Evolutionary conservation across 2,113 vertebrate species (phyloP), one percentile per base, ranked within the genome.

Genomic region (Nothobranchius kuhntae): DNA sequence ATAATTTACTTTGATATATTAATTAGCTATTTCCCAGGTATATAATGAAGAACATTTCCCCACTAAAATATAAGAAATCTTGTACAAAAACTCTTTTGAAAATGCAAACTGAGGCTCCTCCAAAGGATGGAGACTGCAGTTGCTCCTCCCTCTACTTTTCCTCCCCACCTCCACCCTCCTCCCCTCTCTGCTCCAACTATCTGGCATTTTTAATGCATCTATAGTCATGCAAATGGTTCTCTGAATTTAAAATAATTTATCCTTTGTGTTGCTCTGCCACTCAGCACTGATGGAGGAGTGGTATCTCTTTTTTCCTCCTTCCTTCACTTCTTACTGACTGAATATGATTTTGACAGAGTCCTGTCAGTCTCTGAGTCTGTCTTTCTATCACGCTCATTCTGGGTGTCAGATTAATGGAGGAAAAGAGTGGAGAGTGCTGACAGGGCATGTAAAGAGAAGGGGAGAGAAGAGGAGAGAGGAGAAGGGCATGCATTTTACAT

Each of bases 191-290:
- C 67, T 56, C 26, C 65, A 56, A 47, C 75, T 86, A 84, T 89
- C 80, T 77, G 9, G 61, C 75, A 81, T 65, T 74, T 21, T 90
- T 91, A 90, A 89, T 87, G 83, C 73, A 77, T 66, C 81, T 79
- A 91, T 91, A 91, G 85, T 89, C 81, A 91, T 91, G 91, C 85
- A 89, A 88, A 91, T 92, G 78, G 61, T 69, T 64, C 68, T 59
- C 63, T 62, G 84, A 72, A 75, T 86, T 77, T 79, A 76, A 78
- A 87, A 87, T 86, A 54, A 84, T 82, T 77, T 87, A 86, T 72
- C 54, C 73, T 89, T 91, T 92, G 87, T 89, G 80, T 84, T 26
- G 13, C 77, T 76, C 74, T 86, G 80, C 76, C 84, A 85, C 85
- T 90, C 86, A 86, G 83, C 89, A 61, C 85, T 79, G 85, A 88